Evolutionary conservation across 2,797 vertebrate species (phyloP).

Genomic region (Menidia menidia): DNA sequence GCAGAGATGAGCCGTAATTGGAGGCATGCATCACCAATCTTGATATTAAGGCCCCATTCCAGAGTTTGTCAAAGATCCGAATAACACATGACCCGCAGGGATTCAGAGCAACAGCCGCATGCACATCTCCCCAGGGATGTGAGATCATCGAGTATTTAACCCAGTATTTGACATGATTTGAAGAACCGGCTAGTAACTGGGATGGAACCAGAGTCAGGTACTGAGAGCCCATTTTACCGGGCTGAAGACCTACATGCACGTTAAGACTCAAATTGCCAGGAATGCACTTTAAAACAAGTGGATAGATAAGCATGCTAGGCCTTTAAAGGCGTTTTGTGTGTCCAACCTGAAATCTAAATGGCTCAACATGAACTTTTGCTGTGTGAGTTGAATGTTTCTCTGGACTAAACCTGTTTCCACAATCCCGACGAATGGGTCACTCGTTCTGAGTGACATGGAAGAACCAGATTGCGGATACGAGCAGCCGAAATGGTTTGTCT

Average conservation of each 20-base stretch:
- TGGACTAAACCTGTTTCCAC: too few species aligned
- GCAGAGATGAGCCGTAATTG: conserved; percentile 40
- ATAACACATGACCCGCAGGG: conserved; percentile 4
- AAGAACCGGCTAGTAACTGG: background rate
- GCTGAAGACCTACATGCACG: background rate
- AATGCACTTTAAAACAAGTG: background rate
- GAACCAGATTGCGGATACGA: too few species aligned
- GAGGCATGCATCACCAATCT: conserved; percentile 60
- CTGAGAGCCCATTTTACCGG: background rate
- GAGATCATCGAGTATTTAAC: too few species aligned
- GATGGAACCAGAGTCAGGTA: background rate
- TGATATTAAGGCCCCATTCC: conserved; percentile 50
- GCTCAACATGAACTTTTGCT: too few species aligned
- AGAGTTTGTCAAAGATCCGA: conserved; percentile 18
- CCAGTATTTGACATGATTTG: too few species aligned
- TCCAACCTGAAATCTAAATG: too few species aligned
- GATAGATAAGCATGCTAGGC: background rate
- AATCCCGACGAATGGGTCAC: too few species aligned
- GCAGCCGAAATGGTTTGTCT: too few species aligned
- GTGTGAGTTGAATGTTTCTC: too few species aligned
- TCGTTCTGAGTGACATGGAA: too few species aligned
- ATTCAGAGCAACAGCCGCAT: background rate
- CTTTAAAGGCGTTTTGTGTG: too few species aligned
- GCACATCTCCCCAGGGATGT: too few species aligned
- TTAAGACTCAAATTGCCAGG: background rate